Percentiles rank a stretch among this genome's conserved stretches.
Conservation (phyloP, 2,113 vertebrate genomes). For the Myotis lucifugus region DNA sequence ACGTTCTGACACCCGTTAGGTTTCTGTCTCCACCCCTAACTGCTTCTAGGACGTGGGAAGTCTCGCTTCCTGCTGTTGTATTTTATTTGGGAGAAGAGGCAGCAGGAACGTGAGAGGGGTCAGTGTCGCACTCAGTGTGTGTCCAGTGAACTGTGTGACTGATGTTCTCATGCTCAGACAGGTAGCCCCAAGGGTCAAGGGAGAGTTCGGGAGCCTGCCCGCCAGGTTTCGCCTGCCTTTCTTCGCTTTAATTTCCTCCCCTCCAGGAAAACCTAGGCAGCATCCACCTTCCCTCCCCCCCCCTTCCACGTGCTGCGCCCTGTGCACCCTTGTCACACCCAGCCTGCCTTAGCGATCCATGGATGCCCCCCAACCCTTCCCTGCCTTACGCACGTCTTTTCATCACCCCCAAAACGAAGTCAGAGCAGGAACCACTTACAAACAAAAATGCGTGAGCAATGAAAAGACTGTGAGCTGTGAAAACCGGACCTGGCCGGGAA, state of each 20-base stretch:
- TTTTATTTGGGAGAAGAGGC: conserved; percentile 17
- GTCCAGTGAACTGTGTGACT: not conserved
- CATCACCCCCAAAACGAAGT: not conserved
- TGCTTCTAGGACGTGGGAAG: not conserved
- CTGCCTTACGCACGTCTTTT: not conserved
- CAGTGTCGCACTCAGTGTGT: not conserved
- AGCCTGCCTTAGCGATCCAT: not conserved
- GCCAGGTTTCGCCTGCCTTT: not conserved
- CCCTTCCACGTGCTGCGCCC: not conserved
- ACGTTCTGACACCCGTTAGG: accelerated
- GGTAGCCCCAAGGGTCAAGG: not conserved
- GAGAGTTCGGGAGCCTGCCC: not conserved
- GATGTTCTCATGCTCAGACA: not conserved
- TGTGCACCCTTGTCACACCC: not conserved
- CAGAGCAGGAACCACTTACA: not conserved
- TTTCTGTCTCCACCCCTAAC: not conserved
- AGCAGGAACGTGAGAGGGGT: not conserved
- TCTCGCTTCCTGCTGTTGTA: not conserved
- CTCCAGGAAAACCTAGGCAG: not conserved
- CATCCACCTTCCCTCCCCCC: not conserved
- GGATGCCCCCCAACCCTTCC: not conserved
- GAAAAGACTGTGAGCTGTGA: not conserved
- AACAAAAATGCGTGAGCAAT: not conserved
- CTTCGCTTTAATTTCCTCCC: not conserved
- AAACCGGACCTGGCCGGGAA: not conserved